phyloP scores from a whole-genome alignment of 2,888 invertebrate genomes.

The Chalcis sispes region DNA sequence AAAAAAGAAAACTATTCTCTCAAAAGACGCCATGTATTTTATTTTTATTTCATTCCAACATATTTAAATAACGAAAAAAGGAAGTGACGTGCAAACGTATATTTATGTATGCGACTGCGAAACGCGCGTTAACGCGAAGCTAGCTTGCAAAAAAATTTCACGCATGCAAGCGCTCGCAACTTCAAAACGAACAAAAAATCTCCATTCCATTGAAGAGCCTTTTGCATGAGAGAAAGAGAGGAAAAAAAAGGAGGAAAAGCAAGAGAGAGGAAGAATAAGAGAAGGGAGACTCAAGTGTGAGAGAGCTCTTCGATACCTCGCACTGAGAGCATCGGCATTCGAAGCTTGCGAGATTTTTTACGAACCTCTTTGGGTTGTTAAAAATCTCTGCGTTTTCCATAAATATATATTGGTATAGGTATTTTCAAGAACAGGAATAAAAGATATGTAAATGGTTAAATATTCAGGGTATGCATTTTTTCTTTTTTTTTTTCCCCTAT shows the following conservation, averaged over 20 bases:
- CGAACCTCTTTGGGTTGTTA: no score
- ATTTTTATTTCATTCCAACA: no score
- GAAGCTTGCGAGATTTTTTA: no score
- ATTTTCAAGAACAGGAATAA: no score
- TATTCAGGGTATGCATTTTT: no score
- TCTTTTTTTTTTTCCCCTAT: no score
- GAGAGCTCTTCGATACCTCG: neutral
- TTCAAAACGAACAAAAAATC: slow-evolving; percentile 31
- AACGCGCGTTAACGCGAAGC: slow-evolving; percentile 11
- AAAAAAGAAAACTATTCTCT: no score
- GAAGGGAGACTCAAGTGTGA: neutral
- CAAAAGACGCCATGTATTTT: no score
- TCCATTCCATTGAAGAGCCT: slow-evolving; percentile 36
- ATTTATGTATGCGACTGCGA: neutral
- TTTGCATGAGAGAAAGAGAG: neutral
- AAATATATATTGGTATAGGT: no score
- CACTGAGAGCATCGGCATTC: no score
- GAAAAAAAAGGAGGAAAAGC: neutral
- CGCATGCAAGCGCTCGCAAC: slow-evolving; percentile 23
- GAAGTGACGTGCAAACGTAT: neutral
- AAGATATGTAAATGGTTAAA: no score
- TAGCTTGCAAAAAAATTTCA: slow-evolving; percentile 16
- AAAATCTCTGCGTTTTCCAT: no score
- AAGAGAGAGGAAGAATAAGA: neutral
- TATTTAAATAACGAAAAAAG: neutral